phyloP scores from a whole-genome alignment of 2,797 vertebrate species.

The Nannoperca obscura region DNA sequence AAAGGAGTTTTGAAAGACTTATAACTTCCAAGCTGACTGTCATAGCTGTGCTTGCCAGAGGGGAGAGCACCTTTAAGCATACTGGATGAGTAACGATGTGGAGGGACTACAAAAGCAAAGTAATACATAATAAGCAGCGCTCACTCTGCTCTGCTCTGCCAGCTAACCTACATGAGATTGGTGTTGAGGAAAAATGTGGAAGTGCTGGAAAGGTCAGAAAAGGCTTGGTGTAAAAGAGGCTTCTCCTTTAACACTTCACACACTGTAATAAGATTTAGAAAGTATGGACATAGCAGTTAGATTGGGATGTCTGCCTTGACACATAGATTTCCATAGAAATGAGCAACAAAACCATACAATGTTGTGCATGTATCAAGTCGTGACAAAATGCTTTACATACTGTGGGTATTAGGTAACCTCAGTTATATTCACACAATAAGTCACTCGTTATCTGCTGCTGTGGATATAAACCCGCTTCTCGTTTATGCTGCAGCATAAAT shows the following conservation, averaged over 20 bases:
- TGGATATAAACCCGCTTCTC: slow-evolving; percentile 30
- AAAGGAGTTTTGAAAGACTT: slow-evolving; percentile 81
- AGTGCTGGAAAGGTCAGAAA: slow-evolving; percentile 62
- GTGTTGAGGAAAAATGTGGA: slow-evolving; percentile 55
- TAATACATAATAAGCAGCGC: slow-evolving; percentile 77
- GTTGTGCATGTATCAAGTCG: slow-evolving; percentile 22
- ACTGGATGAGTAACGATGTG: slow-evolving; percentile 82
- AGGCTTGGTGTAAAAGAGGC: slow-evolving; percentile 35
- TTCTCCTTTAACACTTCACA: slow-evolving; percentile 33
- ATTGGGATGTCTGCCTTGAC: slow-evolving; percentile 38
- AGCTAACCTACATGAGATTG: slow-evolving; percentile 72
- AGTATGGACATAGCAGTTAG: slow-evolving; percentile 33
- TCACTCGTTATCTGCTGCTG: slow-evolving; percentile 18
- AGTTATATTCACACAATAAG: slow-evolving; percentile 7
- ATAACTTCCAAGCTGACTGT: slow-evolving; percentile 80
- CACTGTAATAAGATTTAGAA: slow-evolving; percentile 52
- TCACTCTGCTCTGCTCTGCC: slow-evolving; percentile 62
- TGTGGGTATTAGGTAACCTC: background rate
- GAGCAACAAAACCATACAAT: slow-evolving; percentile 35
- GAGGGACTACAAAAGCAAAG: slow-evolving; percentile 82
- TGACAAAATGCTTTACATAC: slow-evolving; percentile 47
- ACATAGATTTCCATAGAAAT: slow-evolving; percentile 64
- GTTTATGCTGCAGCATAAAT: slow-evolving; percentile 32
- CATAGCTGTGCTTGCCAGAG: slow-evolving; percentile 84
- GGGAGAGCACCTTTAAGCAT: slow-evolving; percentile 84